These are phyloP conservation scores for Synergus itoensis DNA, from an alignment of 2,888 invertebrate species.

Conservation along the genomic window DNA sequence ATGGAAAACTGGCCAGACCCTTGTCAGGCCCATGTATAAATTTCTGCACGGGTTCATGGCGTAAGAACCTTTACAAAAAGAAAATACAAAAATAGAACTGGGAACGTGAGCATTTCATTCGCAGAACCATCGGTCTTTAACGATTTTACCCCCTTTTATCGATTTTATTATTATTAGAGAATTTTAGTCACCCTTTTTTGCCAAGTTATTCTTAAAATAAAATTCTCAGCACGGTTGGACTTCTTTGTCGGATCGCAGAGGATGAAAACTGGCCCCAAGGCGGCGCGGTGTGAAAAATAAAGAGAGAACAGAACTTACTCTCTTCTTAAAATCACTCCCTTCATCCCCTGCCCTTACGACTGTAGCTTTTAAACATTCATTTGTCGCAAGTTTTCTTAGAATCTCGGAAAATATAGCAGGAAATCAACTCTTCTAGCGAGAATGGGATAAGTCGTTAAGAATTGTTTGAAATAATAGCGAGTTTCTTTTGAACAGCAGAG, in stretches of 20 bases:
- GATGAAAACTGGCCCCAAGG: slow-evolving; percentile 56
- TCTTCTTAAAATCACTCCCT: slow-evolving; percentile 31
- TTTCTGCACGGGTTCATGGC: too few species aligned
- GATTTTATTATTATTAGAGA: neutral
- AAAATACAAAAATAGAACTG: neutral
- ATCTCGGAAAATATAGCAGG: slow-evolving; percentile 29
- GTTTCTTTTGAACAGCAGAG: neutral
- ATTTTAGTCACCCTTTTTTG: slow-evolving; percentile 50
- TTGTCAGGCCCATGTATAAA: too few species aligned
- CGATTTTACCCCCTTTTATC: neutral
- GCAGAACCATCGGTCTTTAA: slow-evolving; percentile 35
- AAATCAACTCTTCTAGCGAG: slow-evolving; percentile 41
- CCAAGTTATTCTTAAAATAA: slow-evolving; percentile 55
- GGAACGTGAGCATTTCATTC: slow-evolving; percentile 28
- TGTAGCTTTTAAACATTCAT: slow-evolving; percentile 53
- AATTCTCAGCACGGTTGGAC: slow-evolving; percentile 55
- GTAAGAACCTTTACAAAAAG: neutral
- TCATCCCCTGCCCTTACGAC: slow-evolving; percentile 42
- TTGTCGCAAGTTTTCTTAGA: slow-evolving; percentile 47
- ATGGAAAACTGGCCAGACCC: too few species aligned
- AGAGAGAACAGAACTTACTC: slow-evolving; percentile 52
- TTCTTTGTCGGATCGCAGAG: slow-evolving; percentile 53
- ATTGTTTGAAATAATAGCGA: neutral
- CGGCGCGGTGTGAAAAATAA: slow-evolving; percentile 54
- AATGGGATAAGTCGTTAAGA: neutral